These are phyloP conservation scores for Acholoe squamosa DNA, from an alignment of 2,888 invertebrate species.

Conservation along the genomic window DNA sequence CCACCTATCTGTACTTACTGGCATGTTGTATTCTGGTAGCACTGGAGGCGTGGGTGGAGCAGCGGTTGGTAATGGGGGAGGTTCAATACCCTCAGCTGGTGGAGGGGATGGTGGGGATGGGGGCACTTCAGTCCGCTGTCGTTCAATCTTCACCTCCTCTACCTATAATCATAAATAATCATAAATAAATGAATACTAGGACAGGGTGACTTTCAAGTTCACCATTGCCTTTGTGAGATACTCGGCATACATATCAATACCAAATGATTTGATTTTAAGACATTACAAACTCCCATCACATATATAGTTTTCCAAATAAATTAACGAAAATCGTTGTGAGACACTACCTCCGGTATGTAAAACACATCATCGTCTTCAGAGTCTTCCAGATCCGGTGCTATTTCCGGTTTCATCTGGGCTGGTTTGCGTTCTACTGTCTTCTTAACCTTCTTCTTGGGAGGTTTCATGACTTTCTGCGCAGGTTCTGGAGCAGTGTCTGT, in stretches of 20 bases:
- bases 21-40: constrained; percentile 65
- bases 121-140: constrained; percentile 22
- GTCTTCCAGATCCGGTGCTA: background rate
- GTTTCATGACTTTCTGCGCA: background rate
- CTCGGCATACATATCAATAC: too few relatives aligned
- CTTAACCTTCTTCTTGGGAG: constrained; percentile 19
- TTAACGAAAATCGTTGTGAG: too few relatives aligned
- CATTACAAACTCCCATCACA: too few relatives aligned
- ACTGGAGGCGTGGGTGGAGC: constrained; percentile 66
- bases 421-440: background rate
- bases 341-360: background rate
- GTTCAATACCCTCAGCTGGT: constrained; percentile 52
- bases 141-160: background rate
- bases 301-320: too few relatives aligned
- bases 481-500: background rate
- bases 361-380: background rate
- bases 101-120: constrained; percentile 47
- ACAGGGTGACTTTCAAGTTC: too few relatives aligned
- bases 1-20: too few relatives aligned
- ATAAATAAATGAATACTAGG: too few relatives aligned
- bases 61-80: constrained; percentile 67
- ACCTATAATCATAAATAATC: background rate
- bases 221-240: too few relatives aligned
- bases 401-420: background rate
- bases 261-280: too few relatives aligned